A percentile compares a stretch with the other conserved stretches of the same genome.
Evolutionary conservation across 2,888 invertebrate genomes (phyloP).

Genomic region (Schizaphis graminum): DNA sequence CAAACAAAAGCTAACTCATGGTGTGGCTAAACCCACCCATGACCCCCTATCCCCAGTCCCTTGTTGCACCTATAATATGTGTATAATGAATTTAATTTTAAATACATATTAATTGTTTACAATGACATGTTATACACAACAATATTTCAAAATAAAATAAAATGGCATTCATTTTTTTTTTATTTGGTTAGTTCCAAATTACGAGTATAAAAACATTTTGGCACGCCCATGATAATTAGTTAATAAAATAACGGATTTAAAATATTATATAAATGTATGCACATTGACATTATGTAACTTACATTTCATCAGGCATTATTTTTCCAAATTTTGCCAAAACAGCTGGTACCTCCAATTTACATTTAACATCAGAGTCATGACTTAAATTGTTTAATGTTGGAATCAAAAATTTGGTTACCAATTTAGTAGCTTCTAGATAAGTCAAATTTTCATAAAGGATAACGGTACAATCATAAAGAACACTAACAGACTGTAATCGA

Average conservation of each 20-base stretch:
- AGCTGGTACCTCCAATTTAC: conserved; percentile 21
- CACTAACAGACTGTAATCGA: background rate
- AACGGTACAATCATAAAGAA: conserved; percentile 52
- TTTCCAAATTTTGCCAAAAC: conserved; percentile 53
- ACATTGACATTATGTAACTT: background rate
- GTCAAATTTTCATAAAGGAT: conserved; percentile 37
- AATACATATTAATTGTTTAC: background rate
- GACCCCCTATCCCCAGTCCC: no score
- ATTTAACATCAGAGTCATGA: conserved; percentile 28
- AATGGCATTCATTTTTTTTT: background rate
- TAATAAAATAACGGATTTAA: background rate
- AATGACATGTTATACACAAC: background rate
- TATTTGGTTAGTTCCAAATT: background rate
- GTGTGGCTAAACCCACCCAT: no score
- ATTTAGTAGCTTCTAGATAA: conserved; percentile 36
- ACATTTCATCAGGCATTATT: conserved; percentile 37
- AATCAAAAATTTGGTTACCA: conserved; percentile 44
- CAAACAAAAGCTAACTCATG: no score
- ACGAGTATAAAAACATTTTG: background rate
- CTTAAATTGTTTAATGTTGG: conserved; percentile 35
- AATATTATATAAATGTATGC: background rate
- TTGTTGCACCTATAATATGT: no score
- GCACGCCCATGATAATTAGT: background rate
- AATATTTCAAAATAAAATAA: background rate
- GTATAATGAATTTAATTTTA: background rate